Evolutionary conservation across 2,113 vertebrate species (phyloP), one percentile per base, ranked within the genome.

Genomic region (Macaca mulatta): DNA sequence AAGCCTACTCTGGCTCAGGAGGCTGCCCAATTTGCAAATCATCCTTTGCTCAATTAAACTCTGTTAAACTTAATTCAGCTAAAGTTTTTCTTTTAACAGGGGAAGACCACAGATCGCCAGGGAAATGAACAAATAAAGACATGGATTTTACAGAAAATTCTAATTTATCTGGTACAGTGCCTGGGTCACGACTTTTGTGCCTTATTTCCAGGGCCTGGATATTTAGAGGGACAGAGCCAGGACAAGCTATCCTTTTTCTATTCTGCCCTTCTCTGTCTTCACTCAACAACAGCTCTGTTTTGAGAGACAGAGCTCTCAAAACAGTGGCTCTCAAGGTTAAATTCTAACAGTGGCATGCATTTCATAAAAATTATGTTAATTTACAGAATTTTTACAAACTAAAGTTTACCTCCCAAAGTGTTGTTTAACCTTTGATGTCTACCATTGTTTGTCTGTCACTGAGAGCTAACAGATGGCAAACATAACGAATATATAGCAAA

Each of bases 341-440:
- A 94, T 70, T 81, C 22, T 84, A 78, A 77, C 11, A 55, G 17
- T 11, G 12, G 14, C 11, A 59, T 77, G 0, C 0, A 79, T 95
- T 95, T 85, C 90, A 95, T 97, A 90, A 84, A 93, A 45, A 94
- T 82, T 75, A 92, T 75, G 40, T 45, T 92, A 90, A 67, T 52
- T 43, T 64, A 84, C 79, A 96, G 64, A 85, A 74, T 95, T 92
- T 90, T 92, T 43, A 48, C 57, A 96, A 95, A 80, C 10, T 74
- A 25, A 94, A 90, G 38, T 75, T 93, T 88, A 72, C 94, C 9
- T 97, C 77, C 69, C 43, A 40, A 94, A 90, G 35, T 84, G 50
- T 50, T 94, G 45, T 81, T 95, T 95, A 90, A 92, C 1, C 32
- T 94, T 93, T 81, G 38, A 18, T 50, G 27, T 97, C 77, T 94